phyloP scores from a whole-genome alignment of 92 coral and sea anemone genomes.

The Phymanthus crucifer region DNA sequence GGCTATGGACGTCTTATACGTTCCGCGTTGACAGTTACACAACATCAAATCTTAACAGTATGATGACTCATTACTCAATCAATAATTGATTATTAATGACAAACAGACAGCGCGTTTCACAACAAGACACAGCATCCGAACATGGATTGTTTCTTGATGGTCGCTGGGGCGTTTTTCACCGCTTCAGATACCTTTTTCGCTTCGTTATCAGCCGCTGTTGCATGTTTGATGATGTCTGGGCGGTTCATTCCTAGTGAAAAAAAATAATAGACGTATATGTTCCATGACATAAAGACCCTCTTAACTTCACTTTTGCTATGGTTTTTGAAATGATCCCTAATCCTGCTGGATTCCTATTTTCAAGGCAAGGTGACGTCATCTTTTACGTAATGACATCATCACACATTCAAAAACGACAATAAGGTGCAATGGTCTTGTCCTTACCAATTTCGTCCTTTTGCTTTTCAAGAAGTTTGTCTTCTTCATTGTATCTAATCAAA shows the following conservation, averaged over 20 bases:
- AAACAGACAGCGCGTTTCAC: neutral
- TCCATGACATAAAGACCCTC: no score
- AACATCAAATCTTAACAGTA: no score
- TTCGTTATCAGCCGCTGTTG: constrained; percentile 66
- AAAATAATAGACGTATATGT: neutral
- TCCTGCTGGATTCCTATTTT: no score
- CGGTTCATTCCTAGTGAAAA: constrained; percentile 53
- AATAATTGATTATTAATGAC: no score
- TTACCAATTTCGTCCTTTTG: constrained; percentile 73
- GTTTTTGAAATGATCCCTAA: no score
- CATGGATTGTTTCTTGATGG: constrained; percentile 68
- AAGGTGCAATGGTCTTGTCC: neutral
- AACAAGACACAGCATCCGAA: constrained; percentile 46
- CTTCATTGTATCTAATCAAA: constrained; percentile 55
- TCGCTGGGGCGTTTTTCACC: constrained; percentile 64
- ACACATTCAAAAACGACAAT: no score
- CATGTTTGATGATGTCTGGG: constrained; percentile 61
- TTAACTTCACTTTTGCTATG: no score
- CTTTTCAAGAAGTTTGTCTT: constrained; percentile 66
- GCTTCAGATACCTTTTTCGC: constrained; percentile 74
- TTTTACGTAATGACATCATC: no score
- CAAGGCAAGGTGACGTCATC: no score
- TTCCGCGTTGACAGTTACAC: no score
- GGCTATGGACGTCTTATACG: no score
- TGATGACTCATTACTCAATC: no score